Conservation (phyloP, 2,797 vertebrate species). For the Esox masquinongy region DNA sequence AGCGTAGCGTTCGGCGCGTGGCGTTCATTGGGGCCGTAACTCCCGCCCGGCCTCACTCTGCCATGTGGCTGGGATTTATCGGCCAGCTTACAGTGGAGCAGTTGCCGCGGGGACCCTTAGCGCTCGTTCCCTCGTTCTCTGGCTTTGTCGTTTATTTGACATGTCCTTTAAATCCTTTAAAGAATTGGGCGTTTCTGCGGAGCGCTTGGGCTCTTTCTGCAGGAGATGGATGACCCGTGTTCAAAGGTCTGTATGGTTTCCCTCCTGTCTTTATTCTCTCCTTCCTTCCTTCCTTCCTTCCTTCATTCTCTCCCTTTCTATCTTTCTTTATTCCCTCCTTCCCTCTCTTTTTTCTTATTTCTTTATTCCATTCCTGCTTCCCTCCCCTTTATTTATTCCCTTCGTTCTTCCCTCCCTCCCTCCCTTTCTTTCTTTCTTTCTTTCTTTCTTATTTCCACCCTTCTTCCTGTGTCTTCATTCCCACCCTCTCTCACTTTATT, state of each 20-base stretch:
- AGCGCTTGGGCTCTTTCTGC: slow-evolving; percentile 77
- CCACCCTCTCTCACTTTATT: slow-evolving; percentile 21
- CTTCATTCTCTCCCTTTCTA: not conserved
- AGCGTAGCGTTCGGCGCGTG: slow-evolving; percentile 26
- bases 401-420: slow-evolving; percentile 4
- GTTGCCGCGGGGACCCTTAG: slow-evolving; percentile 63
- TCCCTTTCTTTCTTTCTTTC: slow-evolving; percentile 11
- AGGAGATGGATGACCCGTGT: slow-evolving; percentile 78
- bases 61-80: slow-evolving; percentile 54
- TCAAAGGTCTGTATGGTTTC: slow-evolving; percentile 74
- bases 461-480: not conserved
- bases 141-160: slow-evolving; percentile 59
- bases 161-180: slow-evolving; percentile 80
- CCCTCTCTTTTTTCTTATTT: slow-evolving; percentile 1
- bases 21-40: slow-evolving; percentile 43
- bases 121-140: slow-evolving; percentile 58
- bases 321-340: slow-evolving; percentile 10
- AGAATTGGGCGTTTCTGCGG: slow-evolving; percentile 78
- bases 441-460: not conserved
- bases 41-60: slow-evolving; percentile 31
- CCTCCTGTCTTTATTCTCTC: slow-evolving; percentile 6
- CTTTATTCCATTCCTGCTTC: slow-evolving; percentile 19
- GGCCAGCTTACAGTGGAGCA: slow-evolving; percentile 59
- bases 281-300: slow-evolving; percentile 4
- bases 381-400: slow-evolving; percentile 1